Evolutionary conservation across 2,113 vertebrate species (phyloP), one percentile per base, ranked within the genome.

Genomic region (Chamaea fasciata): DNA sequence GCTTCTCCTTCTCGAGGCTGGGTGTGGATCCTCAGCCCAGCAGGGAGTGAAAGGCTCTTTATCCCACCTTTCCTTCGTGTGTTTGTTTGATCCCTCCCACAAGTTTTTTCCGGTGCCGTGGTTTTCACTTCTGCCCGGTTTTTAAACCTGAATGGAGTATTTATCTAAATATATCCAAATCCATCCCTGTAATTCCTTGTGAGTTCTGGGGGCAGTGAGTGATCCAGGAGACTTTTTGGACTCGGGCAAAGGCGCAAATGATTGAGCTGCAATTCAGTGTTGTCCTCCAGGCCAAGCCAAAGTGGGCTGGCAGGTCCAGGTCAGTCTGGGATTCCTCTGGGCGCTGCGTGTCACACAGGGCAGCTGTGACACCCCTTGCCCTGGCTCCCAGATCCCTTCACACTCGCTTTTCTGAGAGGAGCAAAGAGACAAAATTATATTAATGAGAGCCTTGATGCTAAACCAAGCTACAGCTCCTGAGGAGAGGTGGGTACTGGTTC

Each of bases 31-130:
- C 75, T 57, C 20, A 53, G 83, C 91, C 91, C 82, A n/a, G 86
- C 82, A 46, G 42, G 46, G 26, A 67, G 50, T 93, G 79, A 97
- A 96, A 96, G 90, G 93, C 83, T 81, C 95, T 96, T 95, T 95
- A 91, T 96, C 91, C 89, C 60, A 15, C 11, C 39, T 82, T 47
- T 16, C 67, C 90, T 50, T 84, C 11, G 0, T 15, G 6, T 69
- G 92, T 76, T 95, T 91, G 78, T 91, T 80, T 74, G 91, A 87
- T 80, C 55, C 83, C 65, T 88, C 77, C 94, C 86, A 47, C 86
- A 73, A 41, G 88, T 69, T 86, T 95, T 95, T 95, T 94, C 94
- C 11, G 11, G 77, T 84, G 88, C 91, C 12, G 55, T 21, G 50
- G 84, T 37, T 93, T 97, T 91, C 64, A 12, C 80, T 89, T 89